phyloP scores from a whole-genome alignment of 2,888 invertebrate species.

The Rhogogaster chlorosoma region DNA sequence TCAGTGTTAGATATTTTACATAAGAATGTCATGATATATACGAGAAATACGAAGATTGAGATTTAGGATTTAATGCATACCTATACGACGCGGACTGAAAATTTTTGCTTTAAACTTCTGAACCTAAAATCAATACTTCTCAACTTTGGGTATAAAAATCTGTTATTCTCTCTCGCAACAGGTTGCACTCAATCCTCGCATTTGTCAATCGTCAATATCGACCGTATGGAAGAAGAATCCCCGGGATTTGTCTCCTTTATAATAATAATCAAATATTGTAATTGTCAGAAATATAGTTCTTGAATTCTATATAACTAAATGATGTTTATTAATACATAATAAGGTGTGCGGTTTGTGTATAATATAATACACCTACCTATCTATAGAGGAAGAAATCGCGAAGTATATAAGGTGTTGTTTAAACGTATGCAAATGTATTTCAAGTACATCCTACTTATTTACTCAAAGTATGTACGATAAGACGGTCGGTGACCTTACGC shows the following conservation, averaged over 20 bases:
- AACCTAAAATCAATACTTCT: neutral
- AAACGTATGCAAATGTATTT: constrained; percentile 45
- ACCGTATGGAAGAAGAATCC: neutral
- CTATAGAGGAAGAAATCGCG: neutral
- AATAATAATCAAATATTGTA: neutral
- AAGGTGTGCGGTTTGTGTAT: neutral
- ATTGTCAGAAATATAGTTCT: neutral
- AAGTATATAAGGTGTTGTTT: neutral
- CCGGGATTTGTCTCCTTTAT: neutral
- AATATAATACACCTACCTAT: neutral
- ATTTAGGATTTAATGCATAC: neutral
- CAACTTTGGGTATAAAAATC: neutral
- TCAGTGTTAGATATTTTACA: neutral
- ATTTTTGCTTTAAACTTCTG: neutral
- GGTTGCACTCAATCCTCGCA: neutral
- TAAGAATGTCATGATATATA: neutral
- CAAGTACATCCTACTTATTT: constrained; percentile 36
- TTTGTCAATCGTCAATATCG: neutral
- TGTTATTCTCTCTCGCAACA: neutral
- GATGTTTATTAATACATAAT: neutral
- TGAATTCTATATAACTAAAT: neutral
- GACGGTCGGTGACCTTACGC: constrained; percentile 44
- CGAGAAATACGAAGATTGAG: neutral
- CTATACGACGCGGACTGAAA: neutral
- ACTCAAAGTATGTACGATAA: constrained; percentile 40